Base-by-base conservation (phyloP, 2,888 invertebrate genomes). In the Microctonus aethiopoides region DNA sequence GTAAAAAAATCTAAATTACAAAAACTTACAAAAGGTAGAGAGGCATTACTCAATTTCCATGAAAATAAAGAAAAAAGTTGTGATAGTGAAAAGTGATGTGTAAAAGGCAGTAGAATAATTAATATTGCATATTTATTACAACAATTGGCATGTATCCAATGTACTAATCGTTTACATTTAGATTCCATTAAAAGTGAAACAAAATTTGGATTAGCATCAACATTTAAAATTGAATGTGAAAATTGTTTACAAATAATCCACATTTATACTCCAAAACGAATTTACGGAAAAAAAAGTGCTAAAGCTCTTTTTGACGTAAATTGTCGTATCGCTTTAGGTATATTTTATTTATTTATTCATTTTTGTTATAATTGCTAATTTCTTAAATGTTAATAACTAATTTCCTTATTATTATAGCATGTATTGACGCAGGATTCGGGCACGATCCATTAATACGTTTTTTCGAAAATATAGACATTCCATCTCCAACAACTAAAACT, bases 361-460 rank as follows among this genome's bases (percentile, higher is more conserved):
- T n/a, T n/a, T n/a, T n/a, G n/a, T n/a, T n/a, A n/a, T 7, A 36
- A 36, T 36, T 7, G 2, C 13, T 36, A 13, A 36, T 36, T 2
- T 7, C 10, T 36, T 13, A 10, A 7, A 36, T 36, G 9, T 36
- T 2, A 29, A 29, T 2, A 29, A 29, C 29, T 2, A 29, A 29
- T 7, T 36, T 7, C 6, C 6, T 34, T 34, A 9, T 57, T 26
- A 26, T 57, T n/a, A 2, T 13, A 57, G 57, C 57, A 26, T 57
- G 57, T 16, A 57, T 57, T 16, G 32, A 57, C 20, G 5, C 54
- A 20, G 22, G 56, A 56, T 26, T 56, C 6, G 6, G 7, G 9
- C 56, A 56, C n/a, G 11, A 59, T 32, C n/a, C 57, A n/a, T 59
- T 59, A 34, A 59, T 59, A 11, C 29, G 34, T 16, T 59, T 59